phyloP scores from a whole-genome alignment of 2,888 invertebrate genomes.

The Eurytoma californica region DNA sequence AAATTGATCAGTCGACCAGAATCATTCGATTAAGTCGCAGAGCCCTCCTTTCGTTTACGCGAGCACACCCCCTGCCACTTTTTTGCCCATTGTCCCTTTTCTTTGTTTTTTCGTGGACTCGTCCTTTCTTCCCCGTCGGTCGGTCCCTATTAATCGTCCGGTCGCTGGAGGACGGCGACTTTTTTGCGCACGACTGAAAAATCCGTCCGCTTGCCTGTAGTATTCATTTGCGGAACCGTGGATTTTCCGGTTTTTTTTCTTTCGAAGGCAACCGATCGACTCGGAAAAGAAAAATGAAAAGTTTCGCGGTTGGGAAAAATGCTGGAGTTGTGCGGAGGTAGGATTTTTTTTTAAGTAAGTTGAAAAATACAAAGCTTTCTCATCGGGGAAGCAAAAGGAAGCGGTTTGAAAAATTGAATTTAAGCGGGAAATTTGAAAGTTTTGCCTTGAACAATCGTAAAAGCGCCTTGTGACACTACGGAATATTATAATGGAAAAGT shows the following conservation, averaged over 20 bases:
- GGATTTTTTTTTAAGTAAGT: not conserved
- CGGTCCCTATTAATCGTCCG: constrained; percentile 28
- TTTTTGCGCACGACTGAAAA: constrained; percentile 8
- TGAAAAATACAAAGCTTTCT: constrained; percentile 2
- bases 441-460: not conserved
- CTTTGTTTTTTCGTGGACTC: constrained; percentile 9
- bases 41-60: constrained; percentile 5
- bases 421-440: not conserved
- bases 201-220: not conserved
- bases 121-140: not conserved
- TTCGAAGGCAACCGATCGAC: not conserved
- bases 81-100: constrained; percentile 34
- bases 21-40: constrained; percentile 64
- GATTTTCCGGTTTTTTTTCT: not conserved
- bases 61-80: constrained; percentile 38
- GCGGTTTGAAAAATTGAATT: not conserved
- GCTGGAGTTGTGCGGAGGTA: not conserved
- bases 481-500: not conserved
- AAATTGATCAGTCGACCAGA: constrained; percentile 67
- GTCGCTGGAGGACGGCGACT: not conserved
- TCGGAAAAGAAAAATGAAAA: too few species aligned
- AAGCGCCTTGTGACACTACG: not conserved
- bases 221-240: not conserved
- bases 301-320: too few species aligned
- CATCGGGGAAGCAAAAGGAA: not conserved